Evolutionary conservation across 1,140 invertebrate species (phyloP), one percentile per base, ranked within the genome.

Genomic region (Drosophila lowei): DNA sequence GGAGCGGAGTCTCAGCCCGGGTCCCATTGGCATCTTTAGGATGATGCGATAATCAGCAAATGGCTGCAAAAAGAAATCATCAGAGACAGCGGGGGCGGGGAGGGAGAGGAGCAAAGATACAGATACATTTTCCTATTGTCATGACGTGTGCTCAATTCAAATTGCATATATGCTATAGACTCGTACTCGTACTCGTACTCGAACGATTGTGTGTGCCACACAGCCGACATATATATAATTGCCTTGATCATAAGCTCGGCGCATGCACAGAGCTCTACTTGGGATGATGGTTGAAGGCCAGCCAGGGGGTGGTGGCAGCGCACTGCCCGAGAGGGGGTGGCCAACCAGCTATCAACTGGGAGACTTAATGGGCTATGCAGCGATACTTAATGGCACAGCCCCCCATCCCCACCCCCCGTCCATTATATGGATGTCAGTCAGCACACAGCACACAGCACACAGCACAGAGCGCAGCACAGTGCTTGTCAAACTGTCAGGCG

Each of bases 81-180:
- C 30, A 30, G 30, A 30, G 30, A 30, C 42, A 47, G 21, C 53
- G 41, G 60, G 62, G 28, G 67, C 67, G 55, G 49, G 47, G 71
- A 60, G 73, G 56, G 71, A 23, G 28, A 18, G 28, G 41, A 42
- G 44, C 43, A 63, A 42, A 72, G 44, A 38, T 46, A 55, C 42
- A 38, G 11, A 38, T 38, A 63, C 44, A 59, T 68, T 56, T 73
- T 48, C 25, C 43, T 55, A 70, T 68, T 80, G 64, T 80, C 66
- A 85, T 86, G 81, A 80, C 81, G 77, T 74, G 80, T 63, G 67
- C 80, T 57, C 81, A 79, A 80, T 80, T 86, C 64, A 80, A 86
- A 74, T 77, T 62, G 48, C 56, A 79, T 63, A 65, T 58, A 34
- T 48, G 48, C 41, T 46, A 28, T 43, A 38, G 30, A 48, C 49